Percentiles rank a stretch among this genome's conserved stretches.
Conservation (phyloP, 2,113 vertebrate genomes). For the Tyrannus savana region DNA sequence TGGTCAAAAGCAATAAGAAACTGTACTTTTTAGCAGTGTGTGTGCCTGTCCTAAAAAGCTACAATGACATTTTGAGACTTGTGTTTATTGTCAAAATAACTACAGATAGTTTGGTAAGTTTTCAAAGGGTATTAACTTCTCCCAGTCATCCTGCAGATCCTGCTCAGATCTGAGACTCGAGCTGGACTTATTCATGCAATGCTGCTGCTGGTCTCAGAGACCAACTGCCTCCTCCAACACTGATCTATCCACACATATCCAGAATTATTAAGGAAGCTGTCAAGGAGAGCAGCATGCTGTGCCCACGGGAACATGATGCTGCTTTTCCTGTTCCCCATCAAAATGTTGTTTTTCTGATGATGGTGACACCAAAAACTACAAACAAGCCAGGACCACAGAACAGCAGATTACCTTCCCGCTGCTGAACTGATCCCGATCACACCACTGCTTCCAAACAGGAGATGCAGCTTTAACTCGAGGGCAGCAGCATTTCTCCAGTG, state of each 20-base stretch:
- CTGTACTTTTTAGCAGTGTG: neutral
- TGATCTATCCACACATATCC: accelerated
- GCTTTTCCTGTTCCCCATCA: neutral
- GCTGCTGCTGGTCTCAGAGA: neutral
- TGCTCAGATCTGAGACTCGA: neutral
- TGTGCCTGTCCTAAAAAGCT: neutral
- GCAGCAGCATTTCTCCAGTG: neutral
- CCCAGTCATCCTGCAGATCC: neutral
- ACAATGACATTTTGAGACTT: neutral
- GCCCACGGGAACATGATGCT: accelerated
- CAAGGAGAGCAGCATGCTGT: neutral
- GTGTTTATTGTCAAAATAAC: neutral
- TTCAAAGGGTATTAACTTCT: neutral
- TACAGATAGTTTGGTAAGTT: neutral
- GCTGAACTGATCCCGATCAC: neutral
- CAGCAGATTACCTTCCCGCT: neutral
- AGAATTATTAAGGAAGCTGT: neutral
- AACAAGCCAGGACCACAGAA: accelerated
- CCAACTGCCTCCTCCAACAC: neutral
- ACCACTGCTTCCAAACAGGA: neutral
- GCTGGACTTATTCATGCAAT: neutral
- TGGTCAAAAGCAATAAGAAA: neutral
- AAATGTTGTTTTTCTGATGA: neutral
- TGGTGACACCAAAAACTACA: neutral
- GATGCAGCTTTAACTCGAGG: neutral